Conservation (phyloP, 2,888 invertebrate genomes). For the Drosophila buzzatii region DNA sequence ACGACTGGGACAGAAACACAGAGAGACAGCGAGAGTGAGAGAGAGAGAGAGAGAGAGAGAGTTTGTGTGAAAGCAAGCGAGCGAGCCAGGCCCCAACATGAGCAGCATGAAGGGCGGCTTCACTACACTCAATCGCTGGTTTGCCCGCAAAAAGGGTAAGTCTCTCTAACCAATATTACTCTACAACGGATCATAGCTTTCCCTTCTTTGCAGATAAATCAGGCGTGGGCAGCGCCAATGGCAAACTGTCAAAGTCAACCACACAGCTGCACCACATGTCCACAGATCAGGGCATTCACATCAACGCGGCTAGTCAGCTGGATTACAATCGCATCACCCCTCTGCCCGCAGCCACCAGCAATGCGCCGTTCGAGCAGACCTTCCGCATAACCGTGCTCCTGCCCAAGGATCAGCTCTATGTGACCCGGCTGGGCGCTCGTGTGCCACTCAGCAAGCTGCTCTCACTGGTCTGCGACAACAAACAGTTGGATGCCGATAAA, state of each 20-base stretch:
- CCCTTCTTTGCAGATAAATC: constrained; percentile 63
- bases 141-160: constrained; percentile 85
- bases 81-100: constrained; percentile 67
- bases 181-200: neutral
- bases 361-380: constrained; percentile 85
- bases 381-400: constrained; percentile 88
- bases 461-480: constrained; percentile 90
- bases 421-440: constrained; percentile 90
- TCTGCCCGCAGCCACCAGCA: constrained; percentile 83
- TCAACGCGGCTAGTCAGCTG: constrained; percentile 85
- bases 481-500: constrained; percentile 90
- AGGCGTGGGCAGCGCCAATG: constrained; percentile 60
- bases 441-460: constrained; percentile 89
- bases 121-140: constrained; percentile 85
- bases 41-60: constrained; percentile 10
- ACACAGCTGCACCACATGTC: constrained; percentile 79
- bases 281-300: constrained; percentile 80
- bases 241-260: constrained; percentile 83
- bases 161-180: constrained; percentile 6
- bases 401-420: constrained; percentile 92
- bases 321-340: constrained; percentile 85
- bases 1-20: neutral
- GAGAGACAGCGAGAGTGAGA: no score
- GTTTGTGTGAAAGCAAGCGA: constrained; percentile 7
- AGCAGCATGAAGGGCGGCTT: constrained; percentile 85